Conservation (phyloP, 64 coral and sea anemone species). For the Montipora cactus region DNA sequence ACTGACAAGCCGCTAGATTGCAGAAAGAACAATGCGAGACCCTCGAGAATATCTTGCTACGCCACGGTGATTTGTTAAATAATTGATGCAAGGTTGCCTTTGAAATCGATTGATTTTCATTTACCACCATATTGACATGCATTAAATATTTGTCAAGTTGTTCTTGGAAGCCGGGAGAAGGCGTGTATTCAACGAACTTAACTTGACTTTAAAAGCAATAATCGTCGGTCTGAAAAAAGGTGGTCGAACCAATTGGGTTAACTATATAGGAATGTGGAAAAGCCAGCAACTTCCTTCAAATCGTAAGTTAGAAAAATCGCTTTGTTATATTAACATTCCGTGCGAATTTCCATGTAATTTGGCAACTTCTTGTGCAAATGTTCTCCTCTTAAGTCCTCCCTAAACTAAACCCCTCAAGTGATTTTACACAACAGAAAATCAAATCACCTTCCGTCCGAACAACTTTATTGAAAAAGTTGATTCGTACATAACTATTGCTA, state of each 20-base stretch:
- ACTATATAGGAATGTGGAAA: neutral
- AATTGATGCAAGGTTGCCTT: conserved; percentile 36
- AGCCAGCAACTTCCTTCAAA: neutral
- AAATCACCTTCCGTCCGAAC: neutral
- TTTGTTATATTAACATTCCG: neutral
- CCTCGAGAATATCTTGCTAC: conserved; percentile 33
- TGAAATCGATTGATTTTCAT: conserved; percentile 46
- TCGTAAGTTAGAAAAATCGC: neutral
- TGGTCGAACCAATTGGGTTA: neutral
- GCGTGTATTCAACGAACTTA: neutral
- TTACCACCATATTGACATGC: conserved; percentile 47
- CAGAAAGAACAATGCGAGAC: conserved; percentile 30
- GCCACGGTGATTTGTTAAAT: conserved; percentile 50
- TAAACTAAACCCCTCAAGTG: neutral
- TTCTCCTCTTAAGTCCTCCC: neutral
- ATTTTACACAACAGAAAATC: neutral
- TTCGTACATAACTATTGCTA: neutral
- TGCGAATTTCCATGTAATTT: neutral
- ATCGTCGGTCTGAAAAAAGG: neutral
- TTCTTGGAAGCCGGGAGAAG: neutral
- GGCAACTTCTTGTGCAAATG: neutral
- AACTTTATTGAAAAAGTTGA: neutral
- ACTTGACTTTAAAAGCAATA: neutral
- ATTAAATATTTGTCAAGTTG: conserved; percentile 54
- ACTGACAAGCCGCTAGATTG: conserved; percentile 36